Evolutionary conservation across 2,113 vertebrate species (phyloP), one percentile per base, ranked within the genome.

Genomic region (Labeo catla): DNA sequence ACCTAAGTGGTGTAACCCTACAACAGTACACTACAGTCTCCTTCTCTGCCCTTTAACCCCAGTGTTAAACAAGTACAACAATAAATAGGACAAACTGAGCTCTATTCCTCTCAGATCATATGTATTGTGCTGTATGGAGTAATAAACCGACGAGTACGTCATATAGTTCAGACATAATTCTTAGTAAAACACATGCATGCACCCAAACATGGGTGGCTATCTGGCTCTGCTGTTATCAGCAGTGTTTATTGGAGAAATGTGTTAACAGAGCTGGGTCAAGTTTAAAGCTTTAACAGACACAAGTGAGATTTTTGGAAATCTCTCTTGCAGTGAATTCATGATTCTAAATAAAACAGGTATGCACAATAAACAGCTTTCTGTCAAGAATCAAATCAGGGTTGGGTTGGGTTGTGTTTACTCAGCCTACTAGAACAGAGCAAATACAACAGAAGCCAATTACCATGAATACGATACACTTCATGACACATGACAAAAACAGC

Each of bases 111-210:
- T 50, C 28, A 84, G 23, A 73, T 59, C 34, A 65, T 7, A 28
- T 43, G 82, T 87, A 82, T 91, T 92, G 85, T 92, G 45, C 15
- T 16, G 15, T 36, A 68, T 50, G 87, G 86, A 89, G 91, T 90
- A 91, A 91, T 89, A 83, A 84, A 91, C 66, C 59, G 90, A 90
- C 86, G 68, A 86, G 6, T 16, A 1, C 7, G 19, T 57, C 6
- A 19, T 57, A 57, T 57, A 19, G 83, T 78, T 50, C 68, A 81
- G 65, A 65, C 2, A 8, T 21, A 59, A 59, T 59, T 16, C 54
- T 59, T 16, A 59, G 54, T 21, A n/a, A 59, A 59, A 59, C 16
- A n/a, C 57, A 21, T 28, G 12, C n/a, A 15, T 6, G 13, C 28
- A 66, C 63, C 8, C 45, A 36, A 28, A 84, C 49, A 7, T 76